Evolutionary conservation across 2,797 vertebrate species (phyloP).

Genomic region (Artibeus jamaicensis): DNA sequence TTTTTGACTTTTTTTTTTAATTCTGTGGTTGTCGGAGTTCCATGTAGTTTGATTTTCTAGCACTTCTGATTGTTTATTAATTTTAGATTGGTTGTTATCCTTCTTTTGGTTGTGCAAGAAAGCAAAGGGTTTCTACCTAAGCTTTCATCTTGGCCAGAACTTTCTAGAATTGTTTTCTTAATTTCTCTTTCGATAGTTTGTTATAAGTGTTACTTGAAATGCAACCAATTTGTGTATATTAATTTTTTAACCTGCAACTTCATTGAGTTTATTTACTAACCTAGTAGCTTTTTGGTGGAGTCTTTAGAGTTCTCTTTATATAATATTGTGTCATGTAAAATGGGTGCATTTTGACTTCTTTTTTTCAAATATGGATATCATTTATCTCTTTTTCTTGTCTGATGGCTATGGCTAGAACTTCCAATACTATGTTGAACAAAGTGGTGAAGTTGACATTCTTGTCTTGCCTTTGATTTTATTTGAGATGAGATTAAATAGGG

Average conservation of each 20-base stretch:
- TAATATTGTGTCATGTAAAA: neutral
- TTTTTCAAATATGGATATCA: neutral
- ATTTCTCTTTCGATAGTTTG: neutral
- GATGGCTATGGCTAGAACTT: neutral
- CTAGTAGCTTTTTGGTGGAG: neutral
- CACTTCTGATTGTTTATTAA: too few relatives aligned
- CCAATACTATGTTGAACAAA: neutral
- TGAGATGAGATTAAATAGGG: neutral
- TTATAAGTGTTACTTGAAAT: neutral
- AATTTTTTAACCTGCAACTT: neutral
- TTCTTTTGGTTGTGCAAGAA: too few relatives aligned
- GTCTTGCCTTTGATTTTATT: neutral
- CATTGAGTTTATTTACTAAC: neutral
- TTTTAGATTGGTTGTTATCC: too few relatives aligned
- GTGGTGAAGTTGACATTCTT: neutral
- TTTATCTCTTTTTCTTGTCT: neutral
- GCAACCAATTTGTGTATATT: neutral
- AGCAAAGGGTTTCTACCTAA: too few relatives aligned
- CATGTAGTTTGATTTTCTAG: too few relatives aligned
- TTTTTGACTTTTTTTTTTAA: too few relatives aligned
- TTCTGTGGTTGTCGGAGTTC: neutral
- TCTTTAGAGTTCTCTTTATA: neutral
- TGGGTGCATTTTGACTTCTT: neutral
- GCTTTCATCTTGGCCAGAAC: too few relatives aligned
- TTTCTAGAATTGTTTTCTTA: neutral